Conservation (phyloP, 2,113 vertebrate genomes). For the Tetrao urogallus region DNA sequence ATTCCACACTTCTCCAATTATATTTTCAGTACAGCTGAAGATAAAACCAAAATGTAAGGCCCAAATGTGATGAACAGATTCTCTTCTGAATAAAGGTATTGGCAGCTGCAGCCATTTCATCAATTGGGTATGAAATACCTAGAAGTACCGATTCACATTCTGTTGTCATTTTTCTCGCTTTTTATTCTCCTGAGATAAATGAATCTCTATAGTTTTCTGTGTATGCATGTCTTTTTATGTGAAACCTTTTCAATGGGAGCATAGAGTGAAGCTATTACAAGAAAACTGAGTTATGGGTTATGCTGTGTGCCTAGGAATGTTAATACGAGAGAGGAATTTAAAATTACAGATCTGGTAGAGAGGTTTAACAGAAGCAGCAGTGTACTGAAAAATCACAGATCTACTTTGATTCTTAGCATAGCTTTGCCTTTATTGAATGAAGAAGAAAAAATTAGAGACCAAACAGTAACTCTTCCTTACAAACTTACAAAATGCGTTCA, state of each 20-base stretch:
- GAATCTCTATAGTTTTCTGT: background rate
- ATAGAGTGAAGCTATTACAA: background rate
- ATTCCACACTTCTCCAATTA: background rate
- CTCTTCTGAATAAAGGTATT: background rate
- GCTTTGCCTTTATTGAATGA: conserved; percentile 18
- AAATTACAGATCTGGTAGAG: background rate
- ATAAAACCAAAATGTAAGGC: background rate
- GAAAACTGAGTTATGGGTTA: background rate
- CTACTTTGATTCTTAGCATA: background rate
- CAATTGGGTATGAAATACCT: background rate
- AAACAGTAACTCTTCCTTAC: background rate
- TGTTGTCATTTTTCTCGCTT: background rate
- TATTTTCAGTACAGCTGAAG: background rate
- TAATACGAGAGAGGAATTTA: background rate
- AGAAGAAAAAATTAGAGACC: background rate
- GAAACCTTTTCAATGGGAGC: background rate
- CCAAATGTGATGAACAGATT: background rate
- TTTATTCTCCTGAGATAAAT: background rate
- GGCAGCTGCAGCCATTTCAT: background rate
- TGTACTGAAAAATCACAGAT: background rate
- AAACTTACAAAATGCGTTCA: background rate
- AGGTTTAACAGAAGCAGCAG: background rate
- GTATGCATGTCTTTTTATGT: background rate
- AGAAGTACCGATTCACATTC: background rate
- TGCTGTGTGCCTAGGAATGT: background rate